Base-by-base conservation (phyloP, 2,797 vertebrate genomes). In the Lepilemur septentrionalis region DNA sequence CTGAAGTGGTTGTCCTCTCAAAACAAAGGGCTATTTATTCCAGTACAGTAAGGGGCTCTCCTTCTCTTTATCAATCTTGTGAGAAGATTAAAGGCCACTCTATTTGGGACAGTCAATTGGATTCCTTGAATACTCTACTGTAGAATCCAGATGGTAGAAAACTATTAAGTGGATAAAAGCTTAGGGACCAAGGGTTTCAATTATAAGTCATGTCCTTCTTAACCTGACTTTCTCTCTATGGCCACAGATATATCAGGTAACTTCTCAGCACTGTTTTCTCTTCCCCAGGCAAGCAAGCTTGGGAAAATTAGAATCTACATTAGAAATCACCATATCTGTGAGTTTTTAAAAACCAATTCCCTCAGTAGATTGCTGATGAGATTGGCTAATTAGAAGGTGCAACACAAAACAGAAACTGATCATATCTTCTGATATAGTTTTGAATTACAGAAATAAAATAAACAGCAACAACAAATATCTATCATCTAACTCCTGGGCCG, bases 401-500 rank as follows among this genome's bases (percentile, higher is more conserved):
- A 85, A 86, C 20, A 89, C 32, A 94, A 97, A 84, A 78, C 35
- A 92, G 52, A 95, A 97, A 70, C 1, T 63, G 67, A 17, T 65
- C 61, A 55, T 25, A 93, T 96, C 59, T 97, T 97, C 67, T 94
- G 75, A 52, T 97, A 96, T 6, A 94, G n/a, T 84, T 97, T 91
- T 97, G 94, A 88, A 91, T 94, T 88, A 72, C 65, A 86, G 65
- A 97, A 97, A 96, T 0, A 0, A 93, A 96, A 86, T 65, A 90
- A 92, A 73, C 46, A 96, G 95, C 89, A 94, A 91, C 48, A 90
- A 89, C 76, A 97, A 97, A 30, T 28, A 98, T 86, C 95, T 98
- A 89, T 97, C 96, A 97, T 89, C 72, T 97, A 96, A 98, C 67
- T 97, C 94, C 55, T 17, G 95, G 78, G 94, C 55, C 23, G 93